phyloP scores from a whole-genome alignment of 2,797 vertebrate species.

The Sebastes hubbsi region DNA sequence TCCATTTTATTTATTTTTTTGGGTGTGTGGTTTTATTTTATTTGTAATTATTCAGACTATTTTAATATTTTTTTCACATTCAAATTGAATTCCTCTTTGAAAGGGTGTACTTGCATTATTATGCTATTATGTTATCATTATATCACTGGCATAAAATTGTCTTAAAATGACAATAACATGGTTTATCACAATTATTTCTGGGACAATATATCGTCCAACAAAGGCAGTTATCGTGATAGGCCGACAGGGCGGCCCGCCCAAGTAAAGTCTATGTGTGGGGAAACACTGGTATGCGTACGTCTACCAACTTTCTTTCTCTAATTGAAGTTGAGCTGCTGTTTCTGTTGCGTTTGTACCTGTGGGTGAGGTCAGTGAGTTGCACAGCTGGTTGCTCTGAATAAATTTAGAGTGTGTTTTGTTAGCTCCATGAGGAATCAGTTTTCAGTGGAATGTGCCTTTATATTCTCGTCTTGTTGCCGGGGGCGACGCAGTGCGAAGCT shows the following conservation, averaged over 20 bases:
- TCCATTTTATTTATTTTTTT: too few relatives aligned
- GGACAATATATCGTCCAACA: not conserved
- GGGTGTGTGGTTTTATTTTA: too few relatives aligned
- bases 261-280: not conserved
- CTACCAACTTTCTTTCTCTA: not conserved
- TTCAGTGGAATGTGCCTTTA: slow-evolving; percentile 58
- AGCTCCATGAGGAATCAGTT: slow-evolving; percentile 53
- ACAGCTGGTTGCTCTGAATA: slow-evolving; percentile 23
- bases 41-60: too few relatives aligned
- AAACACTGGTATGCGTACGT: not conserved
- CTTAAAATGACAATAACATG: not conserved
- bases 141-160: not conserved
- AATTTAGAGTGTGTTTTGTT: not conserved
- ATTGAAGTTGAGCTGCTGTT: not conserved
- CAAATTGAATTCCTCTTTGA: not conserved
- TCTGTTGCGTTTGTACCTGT: not conserved
- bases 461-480: slow-evolving; percentile 22
- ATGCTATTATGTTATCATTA: not conserved
- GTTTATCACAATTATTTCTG: not conserved
- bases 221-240: not conserved
- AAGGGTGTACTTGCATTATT: not conserved
- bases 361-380: slow-evolving; percentile 11
- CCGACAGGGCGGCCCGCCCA: not conserved
- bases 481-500: slow-evolving; percentile 25
- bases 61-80: too few relatives aligned